Evolutionary conservation across 2,888 invertebrate genomes (phyloP).

Genomic region (Digitonthophagus gazella): DNA sequence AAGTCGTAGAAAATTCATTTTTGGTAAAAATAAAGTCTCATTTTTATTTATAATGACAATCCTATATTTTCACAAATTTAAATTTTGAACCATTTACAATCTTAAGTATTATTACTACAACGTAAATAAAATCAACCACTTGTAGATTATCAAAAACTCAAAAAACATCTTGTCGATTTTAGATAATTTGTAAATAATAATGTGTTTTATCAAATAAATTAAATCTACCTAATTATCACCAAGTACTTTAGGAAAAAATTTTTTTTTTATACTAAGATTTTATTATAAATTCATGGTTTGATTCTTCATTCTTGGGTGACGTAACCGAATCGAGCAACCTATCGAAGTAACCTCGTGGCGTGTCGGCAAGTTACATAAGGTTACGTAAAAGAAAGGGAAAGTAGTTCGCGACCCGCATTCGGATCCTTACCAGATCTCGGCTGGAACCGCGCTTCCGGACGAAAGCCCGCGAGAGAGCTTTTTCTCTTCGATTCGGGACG

Average conservation of each 20-base stretch:
- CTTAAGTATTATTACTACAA: not conserved
- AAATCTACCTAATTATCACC: too few species aligned
- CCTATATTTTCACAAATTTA: slow-evolving; percentile 38
- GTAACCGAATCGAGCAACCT: not conserved
- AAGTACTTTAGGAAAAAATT: too few species aligned
- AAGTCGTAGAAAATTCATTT: too few species aligned
- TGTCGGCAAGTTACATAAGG: slow-evolving; percentile 39
- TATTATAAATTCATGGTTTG: not conserved
- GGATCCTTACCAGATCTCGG: slow-evolving; percentile 39
- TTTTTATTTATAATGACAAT: slow-evolving; percentile 42
- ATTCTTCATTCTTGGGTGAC: not conserved
- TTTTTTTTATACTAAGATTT: not conserved
- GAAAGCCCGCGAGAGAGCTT: slow-evolving; percentile 27
- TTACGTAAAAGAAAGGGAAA: slow-evolving; percentile 50
- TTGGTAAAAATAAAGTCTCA: too few species aligned
- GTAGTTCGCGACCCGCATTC: slow-evolving; percentile 48
- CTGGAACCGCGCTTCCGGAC: slow-evolving; percentile 32
- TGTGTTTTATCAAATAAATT: not conserved
- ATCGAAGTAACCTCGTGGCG: slow-evolving; percentile 25
- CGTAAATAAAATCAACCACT: not conserved
- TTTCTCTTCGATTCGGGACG: not conserved
- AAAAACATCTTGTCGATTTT: not conserved
- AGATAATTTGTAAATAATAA: not conserved
- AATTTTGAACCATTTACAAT: too few species aligned
- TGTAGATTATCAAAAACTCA: not conserved